Evolutionary conservation across 1,140 invertebrate genomes (phyloP).

Genomic region (Monochamus saltuarius): DNA sequence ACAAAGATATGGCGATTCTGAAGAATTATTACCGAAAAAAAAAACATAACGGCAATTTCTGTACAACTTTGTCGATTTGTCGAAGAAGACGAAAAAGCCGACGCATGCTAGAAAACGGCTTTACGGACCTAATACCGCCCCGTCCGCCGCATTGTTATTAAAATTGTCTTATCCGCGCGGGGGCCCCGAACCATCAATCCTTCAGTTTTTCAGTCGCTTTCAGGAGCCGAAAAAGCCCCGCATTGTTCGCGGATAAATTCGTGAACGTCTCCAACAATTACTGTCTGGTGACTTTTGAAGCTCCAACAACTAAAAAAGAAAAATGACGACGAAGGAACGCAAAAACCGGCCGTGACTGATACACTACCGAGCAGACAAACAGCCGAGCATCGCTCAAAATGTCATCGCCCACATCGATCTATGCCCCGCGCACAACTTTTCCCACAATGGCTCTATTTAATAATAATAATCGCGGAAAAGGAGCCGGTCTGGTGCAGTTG

Average conservation of each 20-base stretch:
- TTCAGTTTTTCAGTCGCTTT: background rate
- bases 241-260: constrained; percentile 2
- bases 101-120: background rate
- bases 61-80: background rate
- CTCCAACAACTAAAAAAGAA: too few species aligned
- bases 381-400: constrained; percentile 4
- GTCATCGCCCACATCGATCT: background rate
- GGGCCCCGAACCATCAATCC: constrained; percentile 3
- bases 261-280: constrained; percentile 12
- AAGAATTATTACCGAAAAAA: too few species aligned
- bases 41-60: too few species aligned
- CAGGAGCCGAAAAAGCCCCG: background rate
- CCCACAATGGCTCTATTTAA: too few species aligned
- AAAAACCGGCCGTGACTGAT: constrained; percentile 1
- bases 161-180: constrained; percentile 1
- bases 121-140: background rate
- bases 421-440: too few species aligned
- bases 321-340: background rate
- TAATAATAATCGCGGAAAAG: too few species aligned
- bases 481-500: too few species aligned
- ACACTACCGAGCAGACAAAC: constrained; percentile 1
- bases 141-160: constrained; percentile 5
- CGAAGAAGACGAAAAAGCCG: background rate
- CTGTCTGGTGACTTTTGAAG: constrained; percentile 9
- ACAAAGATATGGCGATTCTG: too few species aligned